These are phyloP conservation scores for Heterodera schachtii DNA, from an alignment of 1,140 invertebrate species.

Conservation along the genomic window DNA sequence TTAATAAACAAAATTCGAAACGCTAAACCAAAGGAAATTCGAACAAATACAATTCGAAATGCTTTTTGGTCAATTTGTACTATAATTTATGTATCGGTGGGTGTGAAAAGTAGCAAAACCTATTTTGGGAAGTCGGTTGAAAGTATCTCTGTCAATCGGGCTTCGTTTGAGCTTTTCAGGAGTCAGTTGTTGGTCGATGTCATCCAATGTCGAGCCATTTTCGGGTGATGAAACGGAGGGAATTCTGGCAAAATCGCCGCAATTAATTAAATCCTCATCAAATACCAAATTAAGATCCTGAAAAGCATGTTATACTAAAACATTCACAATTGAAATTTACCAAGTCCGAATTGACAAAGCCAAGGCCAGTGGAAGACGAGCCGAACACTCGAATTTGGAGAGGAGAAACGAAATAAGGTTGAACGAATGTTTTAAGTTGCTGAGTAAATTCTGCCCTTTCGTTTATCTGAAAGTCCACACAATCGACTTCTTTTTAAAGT, in stretches of 20 bases:
- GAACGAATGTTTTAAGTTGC: constrained; percentile 28
- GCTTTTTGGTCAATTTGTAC: too few species aligned
- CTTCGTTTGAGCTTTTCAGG: background rate
- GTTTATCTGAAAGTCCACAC: constrained; percentile 28
- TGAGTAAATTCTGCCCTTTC: constrained; percentile 32
- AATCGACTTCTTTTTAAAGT: constrained; percentile 18
- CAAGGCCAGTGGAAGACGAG: constrained; percentile 42
- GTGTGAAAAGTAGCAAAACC: background rate
- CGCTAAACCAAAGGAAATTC: background rate
- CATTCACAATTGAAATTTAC: background rate
- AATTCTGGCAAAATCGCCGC: background rate
- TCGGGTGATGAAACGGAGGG: constrained; percentile 1
- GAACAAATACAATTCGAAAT: background rate
- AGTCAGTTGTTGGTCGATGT: background rate
- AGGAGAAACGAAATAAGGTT: constrained; percentile 27
- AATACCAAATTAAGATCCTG: constrained; percentile 31
- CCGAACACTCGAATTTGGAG: constrained; percentile 35
- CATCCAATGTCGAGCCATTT: background rate
- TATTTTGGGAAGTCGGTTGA: constrained; percentile 9
- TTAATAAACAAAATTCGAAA: constrained; percentile 14
- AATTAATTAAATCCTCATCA: constrained; percentile 16
- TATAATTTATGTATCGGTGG: too few species aligned
- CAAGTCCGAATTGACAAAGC: constrained; percentile 45
- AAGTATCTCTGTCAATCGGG: constrained; percentile 10
- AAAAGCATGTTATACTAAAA: background rate